Evolutionary conservation across 2,888 invertebrate genomes (phyloP), one percentile per base, ranked within the genome.

Genomic region (Formica aserva): DNA sequence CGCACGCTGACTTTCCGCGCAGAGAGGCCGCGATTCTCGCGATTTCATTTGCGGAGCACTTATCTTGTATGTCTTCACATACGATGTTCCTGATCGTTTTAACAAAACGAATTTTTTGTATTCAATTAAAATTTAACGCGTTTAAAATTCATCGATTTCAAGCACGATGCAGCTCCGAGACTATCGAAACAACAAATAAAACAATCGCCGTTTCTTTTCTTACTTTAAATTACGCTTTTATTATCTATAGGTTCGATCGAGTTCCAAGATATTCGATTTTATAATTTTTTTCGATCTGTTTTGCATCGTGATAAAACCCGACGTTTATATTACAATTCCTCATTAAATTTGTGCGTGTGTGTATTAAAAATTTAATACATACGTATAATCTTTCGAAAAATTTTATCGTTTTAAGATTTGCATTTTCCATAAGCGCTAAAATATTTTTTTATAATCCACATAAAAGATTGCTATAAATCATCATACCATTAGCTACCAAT

Each of bases 1-100:
- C 66, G 45, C 77, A 52, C 48, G 45, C 60, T 35, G 57, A 65
- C 80, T 62, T 86, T 82, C 29, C 76, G 9, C 32, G 65, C 29
- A 8, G 11, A 67, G 26, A 65, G 22, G 41, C 26, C n/a, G 52
- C 76, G 41, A 65, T 66, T 41, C 45, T 66, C 38, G 35, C 32
- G 29, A 55, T 65, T 62, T 29, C 45, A 65, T 71, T 72, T 72
- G 35, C 22, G 35, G 38, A 9, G 13, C 55, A 29, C 77, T 63
- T 67, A 63, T 35, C 69, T 41, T 22, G 29, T 5, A 8, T 8
- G 15, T 3, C 26, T 35, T 3, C 38, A 26, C 26, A 15, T 26
- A 48, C 8, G 11, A 67, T 76, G 4, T 38, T 38, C 4, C 15
- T 0, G 32, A 48, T 26, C 13, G 29, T 38, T 62, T n/a, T 26